Base-by-base conservation (phyloP, 2,888 invertebrate genomes). In the Villa cingulata region DNA sequence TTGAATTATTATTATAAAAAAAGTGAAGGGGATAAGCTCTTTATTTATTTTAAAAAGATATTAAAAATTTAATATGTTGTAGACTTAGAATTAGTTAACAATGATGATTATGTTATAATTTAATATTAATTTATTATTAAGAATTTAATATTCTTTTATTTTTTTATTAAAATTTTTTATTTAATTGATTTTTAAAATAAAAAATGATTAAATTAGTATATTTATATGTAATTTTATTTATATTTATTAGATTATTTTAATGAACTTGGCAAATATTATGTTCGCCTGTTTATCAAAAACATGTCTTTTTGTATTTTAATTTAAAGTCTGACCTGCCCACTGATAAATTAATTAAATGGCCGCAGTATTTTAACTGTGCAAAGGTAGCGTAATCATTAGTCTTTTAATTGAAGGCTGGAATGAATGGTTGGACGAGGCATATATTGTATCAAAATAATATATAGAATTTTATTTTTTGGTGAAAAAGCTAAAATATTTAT, bases 301-400 rank as follows among this genome's bases (percentile, higher is more conserved):
- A 80, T 81, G 74, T 75, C 75, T 75, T 80, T 74, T 75, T 72
- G 75, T n/a, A 56, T 54, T 57, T 68, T 70, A 70, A 75, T 80
- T 70, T 74, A 74, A 80, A 70, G 75, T 81, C 72, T 71, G 67
- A 72, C 76, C 81, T 83, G 82, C 81, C 77, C 81, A 76, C 75
- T 83, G 83, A 78, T 62, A 49, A 53, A 49, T 56, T 54, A 61
- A 78, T 27, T 82, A 70, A 83, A 83, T 77, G 77, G 82, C 81
- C 77, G 82, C 81, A 76, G 80, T 81, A 82, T 75, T 64, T 73
- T 81, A 73, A 82, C 79, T 76, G 80, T 82, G 75, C 80, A 74
- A 82, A 82, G 80, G 81, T 82, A 83, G 80, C 81, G 80, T 80
- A 82, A 82, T 79, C 71, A 79, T 72, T 83, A 77, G 81, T 79